These are phyloP conservation scores for Intellagama lesueurii DNA, from an alignment of 2,797 vertebrate genomes.

Conservation along the genomic window DNA sequence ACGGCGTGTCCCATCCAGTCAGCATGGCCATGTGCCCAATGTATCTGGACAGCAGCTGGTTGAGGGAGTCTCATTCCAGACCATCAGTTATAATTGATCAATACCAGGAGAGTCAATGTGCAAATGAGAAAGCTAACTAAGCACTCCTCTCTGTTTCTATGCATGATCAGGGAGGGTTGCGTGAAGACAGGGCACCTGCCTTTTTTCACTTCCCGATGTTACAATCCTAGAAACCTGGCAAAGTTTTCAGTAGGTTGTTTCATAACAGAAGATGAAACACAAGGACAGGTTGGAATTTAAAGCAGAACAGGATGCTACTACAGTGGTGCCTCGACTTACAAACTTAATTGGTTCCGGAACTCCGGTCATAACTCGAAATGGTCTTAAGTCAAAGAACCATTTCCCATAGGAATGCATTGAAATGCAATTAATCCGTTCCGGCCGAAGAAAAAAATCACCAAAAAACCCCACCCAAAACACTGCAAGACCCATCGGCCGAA, in stretches of 20 bases:
- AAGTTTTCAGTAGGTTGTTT: constrained; percentile 44
- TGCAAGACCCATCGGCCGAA: too few species aligned
- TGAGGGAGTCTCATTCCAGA: background rate
- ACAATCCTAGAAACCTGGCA: background rate
- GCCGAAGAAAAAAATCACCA: too few species aligned
- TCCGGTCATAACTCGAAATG: too few species aligned
- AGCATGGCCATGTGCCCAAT: background rate
- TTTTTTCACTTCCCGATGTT: background rate
- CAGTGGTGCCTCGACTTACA: too few species aligned
- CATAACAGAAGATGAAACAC: constrained; percentile 28
- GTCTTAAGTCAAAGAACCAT: too few species aligned
- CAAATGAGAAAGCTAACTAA: constrained; percentile 32
- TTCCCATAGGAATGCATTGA: too few species aligned
- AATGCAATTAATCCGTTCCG: too few species aligned
- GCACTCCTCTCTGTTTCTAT: background rate
- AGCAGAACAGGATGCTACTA: constrained; percentile 18
- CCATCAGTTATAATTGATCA: background rate
- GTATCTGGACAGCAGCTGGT: background rate
- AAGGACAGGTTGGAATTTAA: constrained; percentile 1
- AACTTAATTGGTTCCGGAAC: too few species aligned
- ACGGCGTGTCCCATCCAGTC: background rate
- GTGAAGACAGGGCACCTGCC: background rate
- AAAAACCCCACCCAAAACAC: too few species aligned
- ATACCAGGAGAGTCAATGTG: constrained; percentile 12
- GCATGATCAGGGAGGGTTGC: background rate